Evolutionary conservation across 35 echinoderm and acorn worm genomes (phyloP), one percentile per base, ranked within the genome.

Genomic region (Chiridota heheva): DNA sequence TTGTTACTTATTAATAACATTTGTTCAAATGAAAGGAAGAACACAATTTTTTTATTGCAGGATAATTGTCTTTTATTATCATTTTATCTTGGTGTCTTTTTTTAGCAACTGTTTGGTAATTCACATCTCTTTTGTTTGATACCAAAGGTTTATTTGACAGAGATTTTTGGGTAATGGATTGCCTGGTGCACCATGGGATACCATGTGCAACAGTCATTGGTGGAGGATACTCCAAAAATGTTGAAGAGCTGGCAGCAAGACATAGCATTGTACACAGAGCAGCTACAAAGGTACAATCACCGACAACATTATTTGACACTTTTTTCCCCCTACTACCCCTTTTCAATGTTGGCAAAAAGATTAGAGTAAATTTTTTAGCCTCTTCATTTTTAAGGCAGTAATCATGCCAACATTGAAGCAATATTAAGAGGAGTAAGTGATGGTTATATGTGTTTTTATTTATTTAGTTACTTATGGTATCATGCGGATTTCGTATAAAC

Each of bases 151-250:
- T 92, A 56, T 87, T 82, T 63, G 63, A 72, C 22, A 61, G 90
- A 37, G 90, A 92, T 81, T 68, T 59, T 38, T 92, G 90, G 90
- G 90, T 92, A 22, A 82, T 92, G 12, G 77, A 86, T 58, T 60
- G 68, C 25, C 38, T 87, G 3, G 22, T 82, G 27, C 18, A 28
- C 22, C 78, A 66, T n/a, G 90, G 90, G 5, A 60, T 70, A 46
- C 90, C 90, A 26, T 92, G 90, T 92, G 77, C 85, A 13, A 48
- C 67, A n/a, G 90, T 92, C 2, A 87, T 87, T 36, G 90, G 90
- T 48, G 84, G 90, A 2, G 84, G 83, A 15, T 87, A 87, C 77
- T 78, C 73, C 64, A 87, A 82, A 27, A 70, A 92, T 44, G 39
- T 92, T 28, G 90, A 87, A 61, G 56, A 31, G 31, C 40, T 92